Percentiles rank a stretch among this genome's conserved stretches.
phyloP scores from a whole-genome alignment of 2,113 vertebrate species.

The Arothron firmamentum region DNA sequence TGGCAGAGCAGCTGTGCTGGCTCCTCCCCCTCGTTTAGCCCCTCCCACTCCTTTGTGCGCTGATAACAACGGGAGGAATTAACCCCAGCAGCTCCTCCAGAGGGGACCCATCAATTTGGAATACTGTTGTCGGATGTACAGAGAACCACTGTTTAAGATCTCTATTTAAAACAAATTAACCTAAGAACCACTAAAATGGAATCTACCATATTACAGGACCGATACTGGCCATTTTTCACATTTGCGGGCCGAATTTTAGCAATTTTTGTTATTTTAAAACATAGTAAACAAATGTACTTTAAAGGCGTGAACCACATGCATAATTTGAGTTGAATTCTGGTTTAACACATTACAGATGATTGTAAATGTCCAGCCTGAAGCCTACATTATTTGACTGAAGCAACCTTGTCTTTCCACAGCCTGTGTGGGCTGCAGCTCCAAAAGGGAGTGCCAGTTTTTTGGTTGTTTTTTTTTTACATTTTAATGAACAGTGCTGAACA shows the following conservation, averaged over 20 bases:
- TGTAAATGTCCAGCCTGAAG: too few species aligned
- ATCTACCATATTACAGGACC: too few species aligned
- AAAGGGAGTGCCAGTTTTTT: slow-evolving; percentile 16
- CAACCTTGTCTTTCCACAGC: slow-evolving; percentile 18
- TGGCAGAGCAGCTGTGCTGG: slow-evolving; percentile 36
- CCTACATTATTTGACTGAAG: neutral
- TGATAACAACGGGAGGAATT: slow-evolving; percentile 15
- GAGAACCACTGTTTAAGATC: neutral
- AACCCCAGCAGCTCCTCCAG: slow-evolving; percentile 14
- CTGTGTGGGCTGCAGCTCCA: slow-evolving; percentile 34
- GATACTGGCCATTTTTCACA: too few species aligned
- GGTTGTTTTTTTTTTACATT: slow-evolving; percentile 17
- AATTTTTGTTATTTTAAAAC: too few species aligned
- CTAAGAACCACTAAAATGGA: too few species aligned
- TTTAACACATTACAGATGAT: too few species aligned
- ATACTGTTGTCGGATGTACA: neutral
- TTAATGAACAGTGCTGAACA: slow-evolving; percentile 34
- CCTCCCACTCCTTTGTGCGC: slow-evolving; percentile 58
- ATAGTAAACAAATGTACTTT: too few species aligned
- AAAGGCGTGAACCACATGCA: too few species aligned
- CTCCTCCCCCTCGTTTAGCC: slow-evolving; percentile 34
- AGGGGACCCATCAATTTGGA: slow-evolving; percentile 3
- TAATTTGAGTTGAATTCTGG: too few species aligned
- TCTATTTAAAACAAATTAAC: too few species aligned
- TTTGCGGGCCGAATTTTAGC: too few species aligned